Conservation (phyloP, 2,888 invertebrate species). For the Cosmia pyralina region DNA sequence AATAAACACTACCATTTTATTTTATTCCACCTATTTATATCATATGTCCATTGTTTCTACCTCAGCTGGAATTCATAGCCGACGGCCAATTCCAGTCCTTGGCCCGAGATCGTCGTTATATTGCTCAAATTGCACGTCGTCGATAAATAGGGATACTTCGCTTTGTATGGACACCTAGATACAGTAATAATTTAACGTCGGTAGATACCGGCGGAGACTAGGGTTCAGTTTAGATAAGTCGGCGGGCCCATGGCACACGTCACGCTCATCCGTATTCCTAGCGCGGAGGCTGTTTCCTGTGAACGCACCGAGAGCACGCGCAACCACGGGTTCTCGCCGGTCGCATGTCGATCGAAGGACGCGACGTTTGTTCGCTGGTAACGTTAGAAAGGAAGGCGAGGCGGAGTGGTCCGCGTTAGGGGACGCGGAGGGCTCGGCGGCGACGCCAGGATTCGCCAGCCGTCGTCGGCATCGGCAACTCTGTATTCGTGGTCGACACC, state of each 20-base stretch:
- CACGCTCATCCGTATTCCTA: slow-evolving; percentile 86
- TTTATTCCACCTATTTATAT: slow-evolving; percentile 88
- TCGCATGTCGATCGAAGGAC: slow-evolving; percentile 63
- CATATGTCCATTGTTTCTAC: slow-evolving; percentile 87
- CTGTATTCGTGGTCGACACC: slow-evolving; percentile 86
- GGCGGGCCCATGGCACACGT: slow-evolving; percentile 75
- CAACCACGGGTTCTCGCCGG: slow-evolving; percentile 72
- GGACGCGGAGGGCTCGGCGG: slow-evolving; percentile 62
- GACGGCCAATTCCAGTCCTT: slow-evolving; percentile 77
- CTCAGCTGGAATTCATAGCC: slow-evolving; percentile 85
- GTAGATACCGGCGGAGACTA: slow-evolving; percentile 70
- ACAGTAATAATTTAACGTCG: slow-evolving; percentile 72
- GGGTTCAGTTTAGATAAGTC: slow-evolving; percentile 72
- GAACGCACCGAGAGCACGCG: slow-evolving; percentile 73
- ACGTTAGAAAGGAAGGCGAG: slow-evolving; percentile 54
- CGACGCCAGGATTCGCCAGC: slow-evolving; percentile 79
- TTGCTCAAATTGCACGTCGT: slow-evolving; percentile 76
- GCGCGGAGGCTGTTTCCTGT: slow-evolving; percentile 86
- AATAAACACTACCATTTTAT: slow-evolving; percentile 83
- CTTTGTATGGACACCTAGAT: slow-evolving; percentile 66
- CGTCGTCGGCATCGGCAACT: slow-evolving; percentile 79
- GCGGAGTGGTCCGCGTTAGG: slow-evolving; percentile 59
- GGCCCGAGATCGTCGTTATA: slow-evolving; percentile 76
- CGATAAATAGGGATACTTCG: slow-evolving; percentile 71
- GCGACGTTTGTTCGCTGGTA: slow-evolving; percentile 53